phyloP scores from a whole-genome alignment of 92 coral and sea anemone species.

The Epizoanthus illoricatus region DNA sequence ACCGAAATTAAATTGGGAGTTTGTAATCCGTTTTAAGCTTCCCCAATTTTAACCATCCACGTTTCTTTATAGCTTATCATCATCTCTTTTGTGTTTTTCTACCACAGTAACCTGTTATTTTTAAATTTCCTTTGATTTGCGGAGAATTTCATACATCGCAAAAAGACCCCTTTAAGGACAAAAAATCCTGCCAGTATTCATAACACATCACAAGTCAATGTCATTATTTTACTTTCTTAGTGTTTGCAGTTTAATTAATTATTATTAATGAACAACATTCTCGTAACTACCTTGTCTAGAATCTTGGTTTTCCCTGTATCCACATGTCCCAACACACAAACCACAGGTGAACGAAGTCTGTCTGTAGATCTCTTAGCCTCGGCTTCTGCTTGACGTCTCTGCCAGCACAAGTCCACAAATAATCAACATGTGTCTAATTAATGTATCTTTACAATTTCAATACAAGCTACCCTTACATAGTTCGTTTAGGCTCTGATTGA shows the following conservation, averaged over 20 bases:
- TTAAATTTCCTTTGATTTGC: no score
- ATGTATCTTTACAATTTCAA: not conserved
- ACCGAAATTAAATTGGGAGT: no score
- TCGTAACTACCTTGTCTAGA: conserved; percentile 77
- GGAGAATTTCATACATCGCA: no score
- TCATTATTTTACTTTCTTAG: not conserved
- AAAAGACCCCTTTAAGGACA: no score
- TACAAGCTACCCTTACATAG: not conserved
- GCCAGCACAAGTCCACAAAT: not conserved
- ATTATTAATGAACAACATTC: not conserved
- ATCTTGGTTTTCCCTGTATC: conserved; percentile 99
- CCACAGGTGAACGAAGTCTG: conserved; percentile 90
- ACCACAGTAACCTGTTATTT: no score
- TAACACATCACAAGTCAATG: not conserved
- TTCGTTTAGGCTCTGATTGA: not conserved
- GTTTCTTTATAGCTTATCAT: no score
- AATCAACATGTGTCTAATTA: not conserved
- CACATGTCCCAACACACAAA: conserved; percentile 97
- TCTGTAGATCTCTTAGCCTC: conserved; percentile 79
- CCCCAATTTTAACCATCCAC: no score
- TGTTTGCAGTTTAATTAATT: not conserved
- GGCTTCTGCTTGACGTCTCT: conserved; percentile 82
- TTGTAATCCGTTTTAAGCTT: no score
- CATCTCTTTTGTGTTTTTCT: no score
- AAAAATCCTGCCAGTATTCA: no score